phyloP scores from a whole-genome alignment of 2,888 invertebrate species.

The Anorthoa munda region DNA sequence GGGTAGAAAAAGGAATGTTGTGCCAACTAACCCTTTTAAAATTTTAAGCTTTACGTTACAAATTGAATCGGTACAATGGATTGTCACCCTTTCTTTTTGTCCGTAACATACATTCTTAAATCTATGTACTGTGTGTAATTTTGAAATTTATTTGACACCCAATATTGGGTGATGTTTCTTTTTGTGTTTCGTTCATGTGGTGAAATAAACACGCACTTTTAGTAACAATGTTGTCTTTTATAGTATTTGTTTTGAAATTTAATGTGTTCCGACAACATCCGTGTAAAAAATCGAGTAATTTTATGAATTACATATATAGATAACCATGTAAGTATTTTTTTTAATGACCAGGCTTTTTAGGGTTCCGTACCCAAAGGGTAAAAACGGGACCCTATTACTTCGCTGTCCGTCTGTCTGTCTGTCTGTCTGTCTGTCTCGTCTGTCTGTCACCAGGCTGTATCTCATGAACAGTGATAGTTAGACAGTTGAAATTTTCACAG shows the following conservation, averaged over 20 bases:
- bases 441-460: too few relatives aligned
- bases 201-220: slow-evolving; percentile 57
- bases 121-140: slow-evolving; percentile 79
- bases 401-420: too few relatives aligned
- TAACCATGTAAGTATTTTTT: too few relatives aligned
- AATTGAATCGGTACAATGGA: slow-evolving; percentile 87
- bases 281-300: neutral
- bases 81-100: slow-evolving; percentile 76
- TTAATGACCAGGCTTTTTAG: too few relatives aligned
- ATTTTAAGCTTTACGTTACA: slow-evolving; percentile 89
- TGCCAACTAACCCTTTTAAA: slow-evolving; percentile 85
- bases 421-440: too few relatives aligned
- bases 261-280: neutral
- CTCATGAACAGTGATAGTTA: too few relatives aligned
- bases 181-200: slow-evolving; percentile 63
- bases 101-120: slow-evolving; percentile 72
- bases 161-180: slow-evolving; percentile 67
- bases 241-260: slow-evolving; percentile 33
- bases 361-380: too few relatives aligned
- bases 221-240: neutral
- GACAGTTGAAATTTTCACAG: too few relatives aligned
- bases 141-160: slow-evolving; percentile 79
- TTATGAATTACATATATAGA: too few relatives aligned
- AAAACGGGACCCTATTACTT: too few relatives aligned
- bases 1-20: slow-evolving; percentile 82